These are phyloP conservation scores for Brachionus rotundiformis DNA, from an alignment of 1,140 invertebrate species.

Conservation along the genomic window DNA sequence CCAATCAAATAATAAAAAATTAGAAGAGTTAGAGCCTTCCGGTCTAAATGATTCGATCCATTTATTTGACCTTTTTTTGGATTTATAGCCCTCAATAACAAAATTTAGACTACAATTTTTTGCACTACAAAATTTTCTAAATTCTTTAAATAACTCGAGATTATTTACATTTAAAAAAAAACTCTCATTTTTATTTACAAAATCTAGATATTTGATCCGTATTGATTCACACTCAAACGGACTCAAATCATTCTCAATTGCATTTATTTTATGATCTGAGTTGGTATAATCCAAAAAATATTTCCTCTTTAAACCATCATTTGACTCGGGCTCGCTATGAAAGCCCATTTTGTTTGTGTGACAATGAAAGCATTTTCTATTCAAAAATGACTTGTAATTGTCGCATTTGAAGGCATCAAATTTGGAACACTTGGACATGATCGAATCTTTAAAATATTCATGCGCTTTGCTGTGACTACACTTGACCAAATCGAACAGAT, in stretches of 20 bases:
- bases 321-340: constrained; percentile 9
- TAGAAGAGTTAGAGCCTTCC: background rate
- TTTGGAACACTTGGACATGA: constrained; percentile 6
- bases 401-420: constrained; percentile 29
- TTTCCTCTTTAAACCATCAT: background rate
- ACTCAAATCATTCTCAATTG: background rate
- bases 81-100: background rate
- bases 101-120: constrained; percentile 15
- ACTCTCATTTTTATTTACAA: background rate
- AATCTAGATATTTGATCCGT: background rate
- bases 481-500: background rate
- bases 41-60: background rate
- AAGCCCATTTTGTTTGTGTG: constrained; percentile 37
- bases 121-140: background rate
- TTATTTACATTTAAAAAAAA: constrained; percentile 23
- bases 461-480: constrained; percentile 42
- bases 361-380: constrained; percentile 29
- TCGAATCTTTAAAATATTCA: constrained; percentile 39
- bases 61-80: background rate
- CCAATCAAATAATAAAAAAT: background rate
- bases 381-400: background rate
- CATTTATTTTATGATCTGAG: background rate
- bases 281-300: constrained; percentile 5
- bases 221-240: background rate
- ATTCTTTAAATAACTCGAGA: background rate